A percentile compares a stretch with the other conserved stretches of the same genome.
These are phyloP conservation scores for Ectropis grisescens DNA, from an alignment of 1,140 invertebrate species.

Conservation along the genomic window DNA sequence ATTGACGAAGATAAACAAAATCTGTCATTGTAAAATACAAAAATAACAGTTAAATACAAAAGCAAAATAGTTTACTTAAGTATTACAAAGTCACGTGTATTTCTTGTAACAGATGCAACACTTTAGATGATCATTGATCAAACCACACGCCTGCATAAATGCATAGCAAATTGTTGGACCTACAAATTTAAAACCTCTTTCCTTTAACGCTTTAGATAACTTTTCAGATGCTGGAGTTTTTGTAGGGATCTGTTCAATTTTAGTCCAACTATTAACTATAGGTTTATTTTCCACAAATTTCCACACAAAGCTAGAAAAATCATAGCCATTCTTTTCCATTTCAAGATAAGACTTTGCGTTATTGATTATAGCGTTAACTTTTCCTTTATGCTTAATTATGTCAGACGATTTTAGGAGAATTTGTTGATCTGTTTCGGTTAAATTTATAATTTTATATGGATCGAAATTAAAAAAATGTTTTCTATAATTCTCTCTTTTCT, in stretches of 20 bases:
- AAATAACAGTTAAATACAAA: too few relatives aligned
- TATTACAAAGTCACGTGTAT: too few relatives aligned
- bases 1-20: too few relatives aligned
- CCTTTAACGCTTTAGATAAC: conserved; percentile 44
- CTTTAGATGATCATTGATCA: conserved; percentile 50
- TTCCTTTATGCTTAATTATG: conserved; percentile 44
- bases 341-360: conserved; percentile 43
- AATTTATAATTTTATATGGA: conserved; percentile 28
- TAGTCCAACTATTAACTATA: conserved; percentile 37
- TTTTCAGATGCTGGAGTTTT: conserved; percentile 29
- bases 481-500: conserved; percentile 44
- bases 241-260: conserved; percentile 29
- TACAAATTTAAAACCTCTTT: conserved; percentile 48
- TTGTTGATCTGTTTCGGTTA: conserved; percentile 24
- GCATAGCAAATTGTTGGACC: conserved; percentile 54
- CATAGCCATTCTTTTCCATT: conserved; percentile 34
- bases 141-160: conserved; percentile 59
- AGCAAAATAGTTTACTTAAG: too few relatives aligned
- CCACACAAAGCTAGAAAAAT: conserved; percentile 52
- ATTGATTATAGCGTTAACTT: conserved; percentile 45
- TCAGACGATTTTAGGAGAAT: conserved; percentile 21
- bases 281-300: conserved; percentile 39
- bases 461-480: conserved; percentile 38
- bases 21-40: too few relatives aligned
- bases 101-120: conserved; percentile 20